Evolutionary conservation across 2,888 invertebrate genomes (phyloP).

Genomic region (Amiota communis): DNA sequence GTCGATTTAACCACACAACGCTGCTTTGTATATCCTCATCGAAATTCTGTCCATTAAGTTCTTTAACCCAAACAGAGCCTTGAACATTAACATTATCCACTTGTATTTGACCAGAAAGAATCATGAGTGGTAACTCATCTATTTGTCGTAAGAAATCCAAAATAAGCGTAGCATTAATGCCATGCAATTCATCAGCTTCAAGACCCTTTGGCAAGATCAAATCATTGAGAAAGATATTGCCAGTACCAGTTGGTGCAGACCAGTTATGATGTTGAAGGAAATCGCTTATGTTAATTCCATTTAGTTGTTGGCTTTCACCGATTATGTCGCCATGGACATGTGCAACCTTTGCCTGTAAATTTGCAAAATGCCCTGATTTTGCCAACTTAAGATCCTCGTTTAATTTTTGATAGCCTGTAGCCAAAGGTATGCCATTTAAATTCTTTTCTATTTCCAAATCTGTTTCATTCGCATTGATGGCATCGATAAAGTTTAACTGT

Average conservation of each 20-base stretch:
- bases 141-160: conserved; percentile 60
- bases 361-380: conserved; percentile 56
- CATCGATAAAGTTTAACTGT: conserved; percentile 69
- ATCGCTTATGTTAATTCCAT: conserved; percentile 68
- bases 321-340: conserved; percentile 68
- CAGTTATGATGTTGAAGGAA: conserved; percentile 52
- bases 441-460: conserved; percentile 54
- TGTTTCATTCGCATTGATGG: conserved; percentile 47
- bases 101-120: conserved; percentile 71
- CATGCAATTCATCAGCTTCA: conserved; percentile 70
- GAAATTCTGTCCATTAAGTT: conserved; percentile 60
- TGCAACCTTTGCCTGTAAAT: conserved; percentile 61
- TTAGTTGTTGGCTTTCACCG: conserved; percentile 57
- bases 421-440: conserved; percentile 70
- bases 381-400: conserved; percentile 63
- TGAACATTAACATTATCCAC: conserved; percentile 72
- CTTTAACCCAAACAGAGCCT: conserved; percentile 56
- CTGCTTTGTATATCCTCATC: conserved; percentile 66
- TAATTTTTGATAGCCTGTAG: conserved; percentile 55
- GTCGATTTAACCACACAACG: conserved; percentile 71
- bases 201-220: conserved; percentile 67
- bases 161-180: conserved; percentile 62
- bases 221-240: conserved; percentile 62
- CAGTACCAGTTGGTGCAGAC: conserved; percentile 38
- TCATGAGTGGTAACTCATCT: conserved; percentile 63